Percentiles rank a stretch among this genome's conserved stretches.
phyloP scores from a whole-genome alignment of 1,140 invertebrate genomes.

The Drosophila yakuba region DNA sequence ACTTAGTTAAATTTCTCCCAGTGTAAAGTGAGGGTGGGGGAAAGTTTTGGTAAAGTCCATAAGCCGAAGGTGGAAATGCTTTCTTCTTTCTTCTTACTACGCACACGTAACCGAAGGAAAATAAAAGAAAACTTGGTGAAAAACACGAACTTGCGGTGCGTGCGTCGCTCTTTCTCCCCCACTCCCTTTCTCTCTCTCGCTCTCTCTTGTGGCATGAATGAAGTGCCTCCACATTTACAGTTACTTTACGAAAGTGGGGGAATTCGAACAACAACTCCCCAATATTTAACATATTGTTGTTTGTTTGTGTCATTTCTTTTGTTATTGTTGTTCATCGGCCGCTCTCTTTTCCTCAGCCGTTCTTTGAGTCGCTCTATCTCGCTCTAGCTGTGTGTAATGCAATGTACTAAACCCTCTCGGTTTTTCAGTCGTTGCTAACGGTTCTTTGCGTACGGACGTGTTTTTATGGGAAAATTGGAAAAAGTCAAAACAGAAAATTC shows the following conservation, averaged over 20 bases:
- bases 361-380: neutral
- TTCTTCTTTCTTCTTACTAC: conserved; percentile 49
- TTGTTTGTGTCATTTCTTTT: conserved; percentile 35
- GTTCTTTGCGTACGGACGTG: conserved; percentile 84
- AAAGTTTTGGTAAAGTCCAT: conserved; percentile 15
- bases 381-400: conserved; percentile 5
- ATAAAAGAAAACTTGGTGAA: conserved; percentile 20
- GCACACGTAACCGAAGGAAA: conserved; percentile 61
- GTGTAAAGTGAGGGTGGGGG: conserved; percentile 8
- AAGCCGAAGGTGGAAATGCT: conserved; percentile 64
- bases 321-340: conserved; percentile 38
- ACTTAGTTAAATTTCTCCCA: neutral
- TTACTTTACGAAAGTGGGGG: conserved; percentile 59
- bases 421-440: conserved; percentile 76
- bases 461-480: conserved; percentile 35
- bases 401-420: conserved; percentile 35
- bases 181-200: neutral
- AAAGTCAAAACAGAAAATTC: conserved; percentile 22
- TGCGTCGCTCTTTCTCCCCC: conserved; percentile 59
- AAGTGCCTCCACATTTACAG: conserved; percentile 82
- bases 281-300: conserved; percentile 72
- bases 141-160: conserved; percentile 53
- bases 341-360: neutral
- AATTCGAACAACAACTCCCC: conserved; percentile 50
- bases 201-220: conserved; percentile 60